These are phyloP conservation scores for Nothoprocta pentlandii DNA, from an alignment of 2,113 vertebrate genomes.

Conservation along the genomic window DNA sequence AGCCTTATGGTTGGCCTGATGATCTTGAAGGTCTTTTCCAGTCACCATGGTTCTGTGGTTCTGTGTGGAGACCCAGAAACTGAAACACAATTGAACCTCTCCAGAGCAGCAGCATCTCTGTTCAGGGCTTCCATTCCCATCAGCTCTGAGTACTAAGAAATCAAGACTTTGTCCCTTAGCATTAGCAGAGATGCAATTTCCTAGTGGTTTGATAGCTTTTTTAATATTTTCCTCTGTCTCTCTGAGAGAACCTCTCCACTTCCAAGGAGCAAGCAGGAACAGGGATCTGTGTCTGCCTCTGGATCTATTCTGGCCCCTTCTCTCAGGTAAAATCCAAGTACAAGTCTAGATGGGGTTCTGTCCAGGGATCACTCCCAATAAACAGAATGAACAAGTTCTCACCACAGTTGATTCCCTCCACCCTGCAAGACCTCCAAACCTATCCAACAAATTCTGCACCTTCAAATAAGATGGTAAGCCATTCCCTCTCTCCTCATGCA, in stretches of 20 bases:
- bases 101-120: background rate
- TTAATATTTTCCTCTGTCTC: background rate
- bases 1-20: too few relatives aligned
- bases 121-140: background rate
- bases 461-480: background rate
- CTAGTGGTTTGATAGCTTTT: background rate
- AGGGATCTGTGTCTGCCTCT: background rate
- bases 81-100: background rate
- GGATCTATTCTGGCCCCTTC: background rate
- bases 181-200: background rate
- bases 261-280: background rate
- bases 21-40: too few relatives aligned
- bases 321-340: background rate
- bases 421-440: background rate
- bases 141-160: background rate
- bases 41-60: too few relatives aligned
- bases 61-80: background rate
- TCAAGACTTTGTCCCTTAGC: background rate
- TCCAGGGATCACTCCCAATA: background rate
- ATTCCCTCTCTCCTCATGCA: background rate
- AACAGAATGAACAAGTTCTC: background rate
- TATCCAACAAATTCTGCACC: background rate
- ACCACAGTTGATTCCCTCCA: background rate
- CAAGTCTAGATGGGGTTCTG: background rate
- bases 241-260: background rate